A percentile compares a stretch with the other conserved stretches of the same genome.
Evolutionary conservation across 2,113 vertebrate genomes (phyloP).

Genomic region (Petromus typicus): DNA sequence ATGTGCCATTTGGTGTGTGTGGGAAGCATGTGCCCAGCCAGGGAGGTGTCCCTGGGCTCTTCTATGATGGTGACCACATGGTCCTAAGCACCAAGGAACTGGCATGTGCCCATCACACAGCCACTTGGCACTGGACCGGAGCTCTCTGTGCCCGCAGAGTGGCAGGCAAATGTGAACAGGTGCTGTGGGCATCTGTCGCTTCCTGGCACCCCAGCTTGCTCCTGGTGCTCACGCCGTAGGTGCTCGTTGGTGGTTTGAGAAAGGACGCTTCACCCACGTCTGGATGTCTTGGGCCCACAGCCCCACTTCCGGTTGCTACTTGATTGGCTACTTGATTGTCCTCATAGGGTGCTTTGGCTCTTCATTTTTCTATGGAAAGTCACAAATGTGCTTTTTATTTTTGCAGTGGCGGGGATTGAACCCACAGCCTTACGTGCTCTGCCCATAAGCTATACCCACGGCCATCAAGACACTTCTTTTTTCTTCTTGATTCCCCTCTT

Average conservation of each 20-base stretch:
- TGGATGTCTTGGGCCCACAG: background rate
- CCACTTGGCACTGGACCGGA: background rate
- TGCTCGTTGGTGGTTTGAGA: background rate
- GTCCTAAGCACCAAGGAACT: background rate
- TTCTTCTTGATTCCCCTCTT: background rate
- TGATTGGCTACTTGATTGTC: background rate
- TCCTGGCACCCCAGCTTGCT: background rate
- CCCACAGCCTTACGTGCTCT: background rate
- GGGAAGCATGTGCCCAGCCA: background rate
- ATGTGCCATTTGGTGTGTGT: no score
- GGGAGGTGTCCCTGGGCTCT: background rate
- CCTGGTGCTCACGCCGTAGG: background rate
- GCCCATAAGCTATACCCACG: background rate
- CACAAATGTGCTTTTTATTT: background rate
- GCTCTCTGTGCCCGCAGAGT: fast-evolving
- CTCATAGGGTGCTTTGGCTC: background rate
- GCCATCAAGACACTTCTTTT: background rate
- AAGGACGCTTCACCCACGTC: fast-evolving
- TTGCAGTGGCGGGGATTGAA: background rate
- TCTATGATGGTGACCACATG: background rate
- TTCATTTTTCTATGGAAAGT: background rate
- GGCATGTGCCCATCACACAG: background rate
- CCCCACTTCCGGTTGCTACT: background rate
- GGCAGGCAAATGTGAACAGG: background rate
- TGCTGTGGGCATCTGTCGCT: background rate